Percentiles rank a stretch among this genome's conserved stretches.
Evolutionary conservation across 2,113 vertebrate genomes (phyloP).

Genomic region (Silurus meridionalis): DNA sequence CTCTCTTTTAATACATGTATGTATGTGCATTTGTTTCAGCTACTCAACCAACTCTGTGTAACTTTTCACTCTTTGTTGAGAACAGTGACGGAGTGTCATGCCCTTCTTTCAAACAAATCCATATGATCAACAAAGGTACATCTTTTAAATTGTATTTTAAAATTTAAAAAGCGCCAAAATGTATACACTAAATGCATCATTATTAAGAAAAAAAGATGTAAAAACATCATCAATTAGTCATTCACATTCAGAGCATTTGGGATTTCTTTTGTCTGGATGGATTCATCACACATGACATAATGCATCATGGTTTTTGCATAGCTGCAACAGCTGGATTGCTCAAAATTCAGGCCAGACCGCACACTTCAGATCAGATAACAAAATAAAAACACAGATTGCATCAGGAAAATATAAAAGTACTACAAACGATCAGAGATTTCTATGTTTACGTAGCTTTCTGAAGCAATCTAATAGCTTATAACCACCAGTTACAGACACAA

Average conservation of each 20-base stretch:
- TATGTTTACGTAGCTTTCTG: background rate
- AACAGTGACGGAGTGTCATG: constrained; percentile 62
- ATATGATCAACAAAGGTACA: constrained; percentile 48
- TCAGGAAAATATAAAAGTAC: background rate
- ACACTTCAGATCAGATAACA: background rate
- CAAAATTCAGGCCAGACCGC: background rate
- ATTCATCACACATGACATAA: background rate
- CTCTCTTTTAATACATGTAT: background rate
- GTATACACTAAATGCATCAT: too few species aligned
- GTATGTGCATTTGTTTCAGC: background rate
- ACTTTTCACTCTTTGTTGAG: constrained; percentile 68
- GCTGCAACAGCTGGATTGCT: background rate
- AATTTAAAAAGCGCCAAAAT: background rate
- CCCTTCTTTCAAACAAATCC: constrained; percentile 60
- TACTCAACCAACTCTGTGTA: constrained; percentile 59
- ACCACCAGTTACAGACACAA: background rate
- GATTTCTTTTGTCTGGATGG: background rate
- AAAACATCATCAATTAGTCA: background rate
- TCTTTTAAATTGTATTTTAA: too few species aligned
- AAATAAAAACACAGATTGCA: background rate
- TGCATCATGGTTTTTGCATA: background rate
- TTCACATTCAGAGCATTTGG: background rate
- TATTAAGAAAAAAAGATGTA: background rate
- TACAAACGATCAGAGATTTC: background rate
- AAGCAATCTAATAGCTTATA: background rate